Conservation (phyloP, 2,797 vertebrate genomes). For the Premnoplex brunnescens region DNA sequence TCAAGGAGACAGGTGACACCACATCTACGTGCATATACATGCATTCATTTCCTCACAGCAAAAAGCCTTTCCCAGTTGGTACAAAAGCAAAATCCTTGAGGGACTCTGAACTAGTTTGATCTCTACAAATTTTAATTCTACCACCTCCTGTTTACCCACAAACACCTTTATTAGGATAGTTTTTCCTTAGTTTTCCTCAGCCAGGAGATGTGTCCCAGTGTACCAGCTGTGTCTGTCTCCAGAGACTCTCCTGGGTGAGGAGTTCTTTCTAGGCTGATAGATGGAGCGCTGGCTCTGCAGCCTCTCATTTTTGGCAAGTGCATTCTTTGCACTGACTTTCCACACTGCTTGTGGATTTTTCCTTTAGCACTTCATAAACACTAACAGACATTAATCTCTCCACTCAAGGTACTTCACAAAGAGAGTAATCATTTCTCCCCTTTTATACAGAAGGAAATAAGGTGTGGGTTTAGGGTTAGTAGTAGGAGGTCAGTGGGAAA, state of each 20-base stretch:
- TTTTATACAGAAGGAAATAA: background rate
- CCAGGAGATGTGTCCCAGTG: background rate
- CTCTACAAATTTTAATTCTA: background rate
- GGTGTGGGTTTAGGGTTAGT: background rate
- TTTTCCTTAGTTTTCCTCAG: background rate
- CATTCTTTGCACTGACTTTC: background rate
- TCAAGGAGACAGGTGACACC: background rate
- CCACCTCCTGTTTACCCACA: background rate
- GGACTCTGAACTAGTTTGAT: background rate
- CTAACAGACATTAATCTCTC: background rate
- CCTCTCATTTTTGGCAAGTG: background rate
- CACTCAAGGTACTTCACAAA: background rate
- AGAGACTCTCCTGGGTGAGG: background rate
- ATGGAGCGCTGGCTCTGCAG: background rate
- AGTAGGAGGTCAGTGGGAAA: background rate
- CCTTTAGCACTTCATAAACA: background rate
- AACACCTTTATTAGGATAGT: background rate
- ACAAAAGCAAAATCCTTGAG: background rate
- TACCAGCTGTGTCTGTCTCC: background rate
- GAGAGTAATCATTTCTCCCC: background rate
- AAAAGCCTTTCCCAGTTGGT: background rate
- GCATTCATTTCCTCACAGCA: fast-evolving
- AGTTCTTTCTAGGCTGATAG: background rate
- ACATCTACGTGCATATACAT: fast-evolving
- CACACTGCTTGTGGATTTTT: background rate